Percentiles rank a stretch among this genome's conserved stretches.
These are phyloP conservation scores for Machimus rusticus DNA, from an alignment of 2,888 invertebrate genomes.

Conservation along the genomic window DNA sequence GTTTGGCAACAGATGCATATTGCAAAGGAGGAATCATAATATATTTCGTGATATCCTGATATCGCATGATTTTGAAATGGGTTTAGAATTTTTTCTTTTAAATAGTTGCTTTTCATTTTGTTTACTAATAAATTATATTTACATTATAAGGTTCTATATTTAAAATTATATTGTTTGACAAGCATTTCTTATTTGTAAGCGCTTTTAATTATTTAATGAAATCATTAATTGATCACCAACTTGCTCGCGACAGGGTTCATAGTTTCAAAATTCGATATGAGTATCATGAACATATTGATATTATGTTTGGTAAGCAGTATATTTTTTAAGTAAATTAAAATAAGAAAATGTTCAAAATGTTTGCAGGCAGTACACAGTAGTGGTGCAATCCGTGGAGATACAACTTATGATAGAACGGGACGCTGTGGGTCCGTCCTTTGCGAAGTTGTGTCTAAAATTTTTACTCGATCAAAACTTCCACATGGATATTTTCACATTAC, in stretches of 20 bases:
- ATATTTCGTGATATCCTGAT: too few relatives aligned
- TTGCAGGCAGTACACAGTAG: conserved; percentile 56
- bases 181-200: too few relatives aligned
- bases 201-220: not conserved
- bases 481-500: conserved; percentile 84
- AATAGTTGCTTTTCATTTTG: too few relatives aligned
- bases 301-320: not conserved
- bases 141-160: too few relatives aligned
- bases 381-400: conserved; percentile 57
- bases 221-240: too few relatives aligned
- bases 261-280: not conserved
- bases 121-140: too few relatives aligned
- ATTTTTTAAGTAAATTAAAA: not conserved
- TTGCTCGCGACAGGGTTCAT: not conserved
- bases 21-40: too few relatives aligned
- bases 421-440: conserved; percentile 67
- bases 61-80: too few relatives aligned
- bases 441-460: conserved; percentile 80
- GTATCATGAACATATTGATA: not conserved
- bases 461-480: conserved; percentile 77
- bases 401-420: conserved; percentile 54
- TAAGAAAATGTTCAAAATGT: not conserved
- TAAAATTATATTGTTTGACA: too few relatives aligned
- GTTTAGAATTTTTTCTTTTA: too few relatives aligned
- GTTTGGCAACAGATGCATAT: too few relatives aligned